Conservation (phyloP, 2,888 invertebrate species). For the Eupelmus urozonus region DNA sequence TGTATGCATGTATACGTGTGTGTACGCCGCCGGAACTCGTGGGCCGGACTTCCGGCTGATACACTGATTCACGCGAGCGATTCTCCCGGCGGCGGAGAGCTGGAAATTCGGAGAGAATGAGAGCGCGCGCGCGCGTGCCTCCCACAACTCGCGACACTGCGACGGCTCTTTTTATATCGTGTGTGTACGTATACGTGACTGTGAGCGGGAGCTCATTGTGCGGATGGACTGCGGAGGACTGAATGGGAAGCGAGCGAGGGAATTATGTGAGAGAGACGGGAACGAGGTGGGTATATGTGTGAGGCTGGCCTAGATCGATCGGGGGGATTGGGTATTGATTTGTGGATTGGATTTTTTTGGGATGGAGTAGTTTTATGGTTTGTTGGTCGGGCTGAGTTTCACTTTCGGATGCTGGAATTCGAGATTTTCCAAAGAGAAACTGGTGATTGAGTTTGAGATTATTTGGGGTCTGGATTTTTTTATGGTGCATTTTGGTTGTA, state of each 20-base stretch:
- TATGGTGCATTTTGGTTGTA: too few relatives aligned
- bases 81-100: conserved; percentile 8
- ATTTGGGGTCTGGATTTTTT: too few relatives aligned
- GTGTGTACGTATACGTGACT: too few relatives aligned
- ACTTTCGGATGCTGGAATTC: too few relatives aligned
- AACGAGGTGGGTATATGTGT: not conserved
- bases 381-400: too few relatives aligned
- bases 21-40: conserved; percentile 67
- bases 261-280: not conserved
- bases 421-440: too few relatives aligned
- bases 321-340: too few relatives aligned
- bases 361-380: too few relatives aligned
- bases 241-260: not conserved
- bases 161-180: conserved; percentile 6
- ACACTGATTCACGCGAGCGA: conserved; percentile 66
- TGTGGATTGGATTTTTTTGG: too few relatives aligned
- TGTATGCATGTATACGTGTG: not conserved
- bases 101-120: conserved; percentile 47
- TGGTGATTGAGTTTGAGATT: too few relatives aligned
- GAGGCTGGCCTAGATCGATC: not conserved
- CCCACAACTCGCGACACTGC: conserved; percentile 22
- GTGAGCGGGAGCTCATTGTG: too few relatives aligned
- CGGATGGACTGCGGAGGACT: too few relatives aligned
- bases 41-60: conserved; percentile 77
- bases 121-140: conserved; percentile 12